Evolutionary conservation across 2,113 vertebrate genomes (phyloP), one percentile per base, ranked within the genome.

Genomic region (Jacana jacana): DNA sequence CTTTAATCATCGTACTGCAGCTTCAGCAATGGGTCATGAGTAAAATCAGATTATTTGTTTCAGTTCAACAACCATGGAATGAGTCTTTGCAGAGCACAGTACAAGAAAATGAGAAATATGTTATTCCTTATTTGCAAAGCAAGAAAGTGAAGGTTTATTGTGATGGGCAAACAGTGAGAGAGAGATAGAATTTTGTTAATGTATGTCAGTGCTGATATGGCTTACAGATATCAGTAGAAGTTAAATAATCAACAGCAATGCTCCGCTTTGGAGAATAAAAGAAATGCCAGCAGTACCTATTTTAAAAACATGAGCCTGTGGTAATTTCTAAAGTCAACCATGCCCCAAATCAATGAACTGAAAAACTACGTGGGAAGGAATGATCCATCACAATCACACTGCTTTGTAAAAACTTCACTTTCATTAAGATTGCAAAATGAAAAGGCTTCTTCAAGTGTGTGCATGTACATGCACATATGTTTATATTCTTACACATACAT

Each of bases 1-100:
- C 48, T 93, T 93, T 92, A 95, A 97, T 96, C 87, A 93, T 64
- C 33, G 51, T 37, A 71, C 37, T 61, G 11, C n/a, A 91, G 71
- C 51, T 97, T 90, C 84, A 85, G 82, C 6, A 7, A 65, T 37
- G 82, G 88, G 77, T 91, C 89, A 76, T 57, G 51, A 91, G 68
- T 39, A 33, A 95, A 95, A 96, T 93, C 90, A 88, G 85, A 94
- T 94, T 95, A 93, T 89, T 96, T 96, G 88, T 94, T 95, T 92
- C 95, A 95, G 91, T 89, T 96, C 88, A 94, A 94, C 71, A 89
- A 48, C 78, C 86, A 91, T 68, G 86, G 91, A 95, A 92, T 91
- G 78, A 96, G 76, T 93, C 57, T 89, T 70, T 33, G 57, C 71
- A 88, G 61, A 92, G 65, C 82, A 84, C 24, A 48, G 63, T 37